Evolutionary conservation across 2,888 invertebrate genomes (phyloP).

Genomic region (Lymantria dispar): DNA sequence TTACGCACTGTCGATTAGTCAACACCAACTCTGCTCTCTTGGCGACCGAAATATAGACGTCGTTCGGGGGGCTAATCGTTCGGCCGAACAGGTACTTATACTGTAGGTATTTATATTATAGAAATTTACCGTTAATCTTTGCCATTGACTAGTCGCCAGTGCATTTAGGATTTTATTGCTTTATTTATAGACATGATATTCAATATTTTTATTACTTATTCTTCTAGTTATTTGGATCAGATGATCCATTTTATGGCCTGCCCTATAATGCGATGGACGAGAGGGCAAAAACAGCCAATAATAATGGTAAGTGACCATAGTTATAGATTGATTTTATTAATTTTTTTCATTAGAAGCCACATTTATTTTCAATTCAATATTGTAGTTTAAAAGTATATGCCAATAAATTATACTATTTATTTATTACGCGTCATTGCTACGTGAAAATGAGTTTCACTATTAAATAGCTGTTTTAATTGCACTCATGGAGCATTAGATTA

Average conservation of each 20-base stretch:
- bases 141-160: too few species aligned
- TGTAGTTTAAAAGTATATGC: not conserved
- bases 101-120: too few species aligned
- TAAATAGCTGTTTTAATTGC: not conserved
- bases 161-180: not conserved
- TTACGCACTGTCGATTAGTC: too few species aligned
- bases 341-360: not conserved
- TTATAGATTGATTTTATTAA: not conserved
- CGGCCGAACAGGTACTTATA: too few species aligned
- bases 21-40: too few species aligned
- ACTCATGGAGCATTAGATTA: not conserved
- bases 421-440: too few species aligned
- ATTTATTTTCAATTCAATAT: constrained; percentile 1
- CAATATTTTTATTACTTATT: constrained; percentile 6
- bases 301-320: constrained; percentile 59
- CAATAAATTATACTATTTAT: not conserved
- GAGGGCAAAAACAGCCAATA: constrained; percentile 53
- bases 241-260: constrained; percentile 79
- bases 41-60: too few species aligned
- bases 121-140: too few species aligned
- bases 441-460: too few species aligned
- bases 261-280: constrained; percentile 66
- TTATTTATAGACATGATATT: not conserved
- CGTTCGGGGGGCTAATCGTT: too few species aligned
- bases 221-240: constrained; percentile 74